Evolutionary conservation across 2,888 invertebrate species (phyloP), one percentile per base, ranked within the genome.

Genomic region (Mactromeris polynyma): DNA sequence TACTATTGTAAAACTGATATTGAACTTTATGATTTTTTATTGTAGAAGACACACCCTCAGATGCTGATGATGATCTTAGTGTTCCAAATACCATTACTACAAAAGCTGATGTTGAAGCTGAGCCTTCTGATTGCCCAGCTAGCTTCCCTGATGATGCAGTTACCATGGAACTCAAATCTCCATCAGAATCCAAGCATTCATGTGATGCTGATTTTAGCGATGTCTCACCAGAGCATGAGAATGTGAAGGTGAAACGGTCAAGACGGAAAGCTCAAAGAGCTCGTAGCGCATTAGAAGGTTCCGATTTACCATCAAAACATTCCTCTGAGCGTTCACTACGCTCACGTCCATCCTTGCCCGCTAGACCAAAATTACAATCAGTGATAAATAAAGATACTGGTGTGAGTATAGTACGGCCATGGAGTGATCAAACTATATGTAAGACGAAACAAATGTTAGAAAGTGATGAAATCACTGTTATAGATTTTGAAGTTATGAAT

Each of bases 11-110:
- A n/a, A n/a, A n/a, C n/a, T n/a, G n/a, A n/a, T n/a, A n/a, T n/a
- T n/a, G n/a, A n/a, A n/a, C n/a, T n/a, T n/a, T n/a, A n/a, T n/a
- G n/a, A n/a, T 77, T 40, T n/a, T 46, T 33, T 83, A 26, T 88
- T 85, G 3, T 84, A 91, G 91, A 91, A 46, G 92, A 92, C 81
- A 93, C 90, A 21, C 89, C 87, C 54, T 86, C 91, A 46, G 92
- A 92, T 85, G 88, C 80, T 64, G 93, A 93, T 42, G 92, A 93
- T 84, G 90, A 92, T 64, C 89, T 91, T 33, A 94, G 94, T 88
- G 88, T 94, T 85, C 94, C 95, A n/a, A 92, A 94, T 89, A 94
- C 94, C 64, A 95, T 95, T 26, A 95, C 95, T 46, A 95, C 95
- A 19, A 93, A 93, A 89, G 95, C 94, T 19, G 92, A 94, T 86